Evolutionary conservation across 2,888 invertebrate genomes (phyloP).

Genomic region (Pollenia labialis): DNA sequence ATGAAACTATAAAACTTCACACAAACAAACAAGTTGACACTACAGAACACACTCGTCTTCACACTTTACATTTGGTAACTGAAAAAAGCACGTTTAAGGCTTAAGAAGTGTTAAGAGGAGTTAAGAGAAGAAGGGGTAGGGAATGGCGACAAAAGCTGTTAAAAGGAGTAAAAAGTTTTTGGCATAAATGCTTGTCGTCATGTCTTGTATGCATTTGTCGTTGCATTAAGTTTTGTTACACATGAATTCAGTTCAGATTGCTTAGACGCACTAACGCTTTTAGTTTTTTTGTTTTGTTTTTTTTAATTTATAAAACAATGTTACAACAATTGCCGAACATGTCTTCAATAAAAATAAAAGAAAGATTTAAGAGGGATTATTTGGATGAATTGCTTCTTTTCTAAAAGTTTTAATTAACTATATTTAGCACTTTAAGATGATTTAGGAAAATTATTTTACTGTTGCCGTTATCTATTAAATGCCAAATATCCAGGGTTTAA

Average conservation of each 20-base stretch:
- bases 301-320: no score
- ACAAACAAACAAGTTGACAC: slow-evolving; percentile 38
- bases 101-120: not conserved
- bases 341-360: not conserved
- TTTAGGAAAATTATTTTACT: not conserved
- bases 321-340: no score
- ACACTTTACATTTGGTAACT: not conserved
- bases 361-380: slow-evolving; percentile 42
- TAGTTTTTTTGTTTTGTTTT: no score
- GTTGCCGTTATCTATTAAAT: slow-evolving; percentile 1
- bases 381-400: slow-evolving; percentile 1
- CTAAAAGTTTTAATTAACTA: slow-evolving; percentile 34
- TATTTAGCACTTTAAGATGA: slow-evolving; percentile 36
- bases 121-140: not conserved
- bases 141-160: not conserved
- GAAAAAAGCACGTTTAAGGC: not conserved
- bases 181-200: slow-evolving; percentile 45
- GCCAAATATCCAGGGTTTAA: no score
- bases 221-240: slow-evolving; percentile 49
- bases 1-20: slow-evolving; percentile 34
- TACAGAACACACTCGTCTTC: not conserved
- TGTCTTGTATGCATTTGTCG: slow-evolving; percentile 32
- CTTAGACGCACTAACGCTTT: not conserved
- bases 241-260: slow-evolving; percentile 46
- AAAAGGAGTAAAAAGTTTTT: slow-evolving; percentile 41